Base-by-base conservation (phyloP, 2,113 vertebrate genomes). In the pig (Sus scrofa) region DNA sequence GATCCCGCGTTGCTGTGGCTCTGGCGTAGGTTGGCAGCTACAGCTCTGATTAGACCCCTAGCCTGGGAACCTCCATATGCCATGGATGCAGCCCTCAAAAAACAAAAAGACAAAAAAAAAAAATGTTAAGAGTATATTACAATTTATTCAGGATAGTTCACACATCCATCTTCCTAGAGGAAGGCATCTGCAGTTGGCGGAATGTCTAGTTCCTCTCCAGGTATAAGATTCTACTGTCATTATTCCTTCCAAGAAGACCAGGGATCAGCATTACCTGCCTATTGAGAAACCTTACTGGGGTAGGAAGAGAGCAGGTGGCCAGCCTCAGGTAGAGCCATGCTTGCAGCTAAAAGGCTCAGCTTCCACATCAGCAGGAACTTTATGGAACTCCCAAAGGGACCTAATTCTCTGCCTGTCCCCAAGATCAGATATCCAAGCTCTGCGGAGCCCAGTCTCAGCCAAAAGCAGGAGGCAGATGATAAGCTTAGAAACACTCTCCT, bases 381-480 rank as follows among this genome's bases (percentile, higher is more conserved):
- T 1, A 71, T 37, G 62, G 73, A 94, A 87, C 56, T 75, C 86
- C 73, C 83, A 39, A n/a, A 95, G 81, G 71, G 85, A 94, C 91
- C 24, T 7, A 2, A n/a, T 86, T 82, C 39, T 81, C 74, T 6
- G n/a, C 27, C 77, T 73, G 83, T 63, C 39, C 15, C 88, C 82
- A 44, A 78, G 94, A 97, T 87, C 70, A 92, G 90, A 95, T 90
- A 91, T 81, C 52, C 2, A 34, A 75, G 63, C 54, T 68, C 63
- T 0, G 9, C 86, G 83, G 87, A 65, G 67, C 58, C 68, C 0
- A 8, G 30, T 44, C 79, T 54, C 13, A 39, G 37, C n/a, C 13
- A 18, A 63, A 58, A 50, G 63, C 65, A 26, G 50, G 32, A n/a
- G 58, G 44, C 18, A 32, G 83, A 20, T 2, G 78, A 74, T 7